Evolutionary conservation across 2,888 invertebrate genomes (phyloP), one percentile per base, ranked within the genome.

Genomic region (Minunthozetes semirufus): DNA sequence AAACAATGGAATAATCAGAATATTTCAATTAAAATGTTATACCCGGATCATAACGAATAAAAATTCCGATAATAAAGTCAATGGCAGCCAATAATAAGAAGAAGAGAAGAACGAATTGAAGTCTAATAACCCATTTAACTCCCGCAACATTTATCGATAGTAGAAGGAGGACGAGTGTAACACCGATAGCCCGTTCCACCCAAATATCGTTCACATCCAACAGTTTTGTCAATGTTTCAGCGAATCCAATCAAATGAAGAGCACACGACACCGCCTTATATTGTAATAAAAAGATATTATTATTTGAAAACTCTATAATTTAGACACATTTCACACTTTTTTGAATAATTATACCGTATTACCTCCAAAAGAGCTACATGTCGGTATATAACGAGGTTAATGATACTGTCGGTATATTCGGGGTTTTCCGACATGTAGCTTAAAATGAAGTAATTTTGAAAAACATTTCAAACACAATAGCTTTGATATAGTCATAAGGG

Each of bases 111-210:
- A 91, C 85, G 84, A 97, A 94, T 82, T 98, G 97, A 74, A 97
- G 85, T 81, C 97, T 93, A 75, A 98, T 91, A 33, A 98, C 96
- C 95, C 96, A 97, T 83, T 96, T 96, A 0, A 98, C 96, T 56
- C 97, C 97, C 33, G 96, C 95, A 59, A 96, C 87, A 85, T 98
- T 97, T 79, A 97, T 94, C 77, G 90, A 85, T 85, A 80, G 48
- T 80, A 81, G 25, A 11, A 76, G 25, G 19, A 74, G 8, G 29
- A 76, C 61, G n/a, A 73, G 29, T 8, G 15, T 25, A n/a, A 33
- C 42, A 13, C 74, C 68, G 19, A 68, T 68, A 19, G 38, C 72
- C 82, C 29, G 83, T 81, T 56, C 82, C 25, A 59, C 15, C 72
- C 72, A 75, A 13, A 59, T 29, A 15, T 72, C 61, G 72, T 33